Evolutionary conservation across 2,797 vertebrate genomes (phyloP), one percentile per base, ranked within the genome.

Genomic region (Serranus cabrilla): DNA sequence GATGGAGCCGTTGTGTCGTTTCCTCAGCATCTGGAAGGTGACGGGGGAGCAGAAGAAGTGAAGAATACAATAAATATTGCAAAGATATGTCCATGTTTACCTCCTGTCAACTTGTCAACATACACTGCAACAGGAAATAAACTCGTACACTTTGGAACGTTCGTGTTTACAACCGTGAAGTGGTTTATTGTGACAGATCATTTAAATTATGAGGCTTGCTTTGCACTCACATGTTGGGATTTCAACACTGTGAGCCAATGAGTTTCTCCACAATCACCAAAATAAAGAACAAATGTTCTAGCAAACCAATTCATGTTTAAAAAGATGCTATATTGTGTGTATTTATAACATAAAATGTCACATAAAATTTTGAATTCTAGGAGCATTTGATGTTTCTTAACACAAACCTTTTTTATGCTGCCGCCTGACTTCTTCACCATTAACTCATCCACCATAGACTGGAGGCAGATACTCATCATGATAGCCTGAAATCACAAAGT

Each of bases 341-440:
- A n/a, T 46, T 37, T 37, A 16, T 46, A 42, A 23, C 20, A 5
- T 23, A 13, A 23, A 51, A 27, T 13, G 7, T 34, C 39, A 43
- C 0, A 27, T 20, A 0, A 20, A 4, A 55, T 25, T 12, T 20
- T n/a, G n/a, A n/a, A 31, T 23, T 21, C 1, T 5, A 10, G n/a
- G 50, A 46, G 13, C 0, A 13, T 54, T n/a, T 43, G 0, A 17
- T 0, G 18, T 45, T 3, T 56, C 7, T 45, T 1, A 18, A 39
- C 7, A 56, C 88, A 88, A 68, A 99, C 98, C 96, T 99, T 99
- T 81, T 98, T 98, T 81, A 99, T 98, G 88, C 96, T 99, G 86
- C 98, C 97, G 0, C 98, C 98, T 0, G 98, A 98, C 83, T 99
- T 99, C 88, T 99, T 99, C 85, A 99, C 97, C 98, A 99, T 99